Percentiles rank a stretch among this genome's conserved stretches.
Conservation (phyloP, 1,140 invertebrate genomes). For the Drosophila ficusphila region DNA sequence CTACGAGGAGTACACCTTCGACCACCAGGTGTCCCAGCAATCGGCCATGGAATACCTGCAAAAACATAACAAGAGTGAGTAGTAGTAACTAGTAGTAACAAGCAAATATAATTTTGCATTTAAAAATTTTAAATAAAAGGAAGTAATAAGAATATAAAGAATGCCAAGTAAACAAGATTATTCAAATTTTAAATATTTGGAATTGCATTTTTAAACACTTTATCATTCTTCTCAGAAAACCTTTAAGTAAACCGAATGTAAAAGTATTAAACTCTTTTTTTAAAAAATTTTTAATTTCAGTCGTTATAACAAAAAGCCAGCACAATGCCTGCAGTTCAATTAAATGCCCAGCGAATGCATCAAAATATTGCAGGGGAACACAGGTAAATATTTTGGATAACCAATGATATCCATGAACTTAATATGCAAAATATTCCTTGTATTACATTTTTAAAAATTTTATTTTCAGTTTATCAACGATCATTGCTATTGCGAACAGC, state of each 20-base stretch:
- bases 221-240: no score
- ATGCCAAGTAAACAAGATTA: no score
- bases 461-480: constrained; percentile 86
- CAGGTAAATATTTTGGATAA: constrained; percentile 18
- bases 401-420: neutral
- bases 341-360: constrained; percentile 85
- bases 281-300: neutral
- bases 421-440: neutral
- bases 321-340: constrained; percentile 62
- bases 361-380: constrained; percentile 86
- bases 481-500: constrained; percentile 88
- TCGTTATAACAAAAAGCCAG: constrained; percentile 27
- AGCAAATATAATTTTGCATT: no score
- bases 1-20: constrained; percentile 74
- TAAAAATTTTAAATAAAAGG: no score
- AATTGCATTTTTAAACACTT: no score
- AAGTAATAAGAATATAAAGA: no score
- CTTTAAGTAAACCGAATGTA: neutral
- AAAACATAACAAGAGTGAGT: constrained; percentile 69
- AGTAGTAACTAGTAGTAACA: no score
- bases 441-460: neutral
- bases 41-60: constrained; percentile 68
- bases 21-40: constrained; percentile 73
- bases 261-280: neutral
- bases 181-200: no score